phyloP scores from a whole-genome alignment of 92 coral and sea anemone genomes.

The Palythoa caribaeorum region DNA sequence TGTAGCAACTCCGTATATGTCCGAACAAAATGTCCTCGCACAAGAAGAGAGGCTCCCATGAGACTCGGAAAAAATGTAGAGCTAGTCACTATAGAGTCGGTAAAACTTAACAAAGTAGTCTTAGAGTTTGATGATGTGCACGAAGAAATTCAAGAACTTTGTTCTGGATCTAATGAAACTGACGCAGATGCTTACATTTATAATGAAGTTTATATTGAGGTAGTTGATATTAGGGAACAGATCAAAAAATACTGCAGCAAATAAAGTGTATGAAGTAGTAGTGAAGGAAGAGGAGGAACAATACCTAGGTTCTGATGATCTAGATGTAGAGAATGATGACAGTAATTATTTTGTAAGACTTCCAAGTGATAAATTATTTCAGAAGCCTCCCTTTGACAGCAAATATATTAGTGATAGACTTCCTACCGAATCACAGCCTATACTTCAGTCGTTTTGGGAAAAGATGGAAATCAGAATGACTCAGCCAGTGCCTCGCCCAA shows the following conservation, averaged over 20 bases:
- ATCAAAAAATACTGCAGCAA: conserved; percentile 22
- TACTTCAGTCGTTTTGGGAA: conserved; percentile 33
- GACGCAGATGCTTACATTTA: too few relatives aligned
- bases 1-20: too few relatives aligned
- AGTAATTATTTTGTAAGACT: neutral
- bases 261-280: conserved; percentile 49
- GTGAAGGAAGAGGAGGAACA: conserved; percentile 61
- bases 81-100: neutral
- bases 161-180: too few relatives aligned
- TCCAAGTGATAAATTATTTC: neutral
- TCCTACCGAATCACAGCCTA: neutral
- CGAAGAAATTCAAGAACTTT: too few relatives aligned
- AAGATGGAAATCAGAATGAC: neutral
- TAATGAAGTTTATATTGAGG: too few relatives aligned
- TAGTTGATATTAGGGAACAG: too few relatives aligned
- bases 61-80: neutral
- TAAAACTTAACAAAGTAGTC: neutral
- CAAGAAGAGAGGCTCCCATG: neutral
- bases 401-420: neutral
- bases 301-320: neutral
- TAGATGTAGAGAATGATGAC: conserved; percentile 1
- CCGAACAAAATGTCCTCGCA: too few relatives aligned
- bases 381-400: conserved; percentile 3
- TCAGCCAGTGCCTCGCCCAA: conserved; percentile 36
- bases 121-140: neutral